Evolutionary conservation across 2,797 vertebrate species (phyloP), one percentile per base, ranked within the genome.

Genomic region (Paguma larvata): DNA sequence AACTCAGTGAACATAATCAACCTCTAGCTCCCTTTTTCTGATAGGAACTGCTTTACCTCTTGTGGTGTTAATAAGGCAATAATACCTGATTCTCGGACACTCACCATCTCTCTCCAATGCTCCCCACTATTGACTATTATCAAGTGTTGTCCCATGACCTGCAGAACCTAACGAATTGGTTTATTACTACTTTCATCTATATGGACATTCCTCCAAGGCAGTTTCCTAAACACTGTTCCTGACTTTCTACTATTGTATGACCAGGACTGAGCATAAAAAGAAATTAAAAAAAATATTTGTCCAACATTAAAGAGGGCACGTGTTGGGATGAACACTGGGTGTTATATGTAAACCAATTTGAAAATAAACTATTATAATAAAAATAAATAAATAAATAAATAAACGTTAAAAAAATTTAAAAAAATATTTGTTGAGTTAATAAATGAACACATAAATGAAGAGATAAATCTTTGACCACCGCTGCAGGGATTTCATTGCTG

Each of bases 381-480:
- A n/a, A n/a, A n/a, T n/a, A n/a, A n/a, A n/a, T n/a, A n/a, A n/a
- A n/a, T n/a, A n/a, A n/a, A n/a, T n/a, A n/a, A n/a, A n/a, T n/a
- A n/a, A n/a, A n/a, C n/a, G n/a, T n/a, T n/a, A n/a, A n/a, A n/a
- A n/a, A n/a, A n/a, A 38, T 38, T 38, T 38, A 67, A 84, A 75
- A 56, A 1, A 80, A 15, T 75, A 48, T 79, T 85, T 85, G 6
- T 34, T 68, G 18, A 94, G 62, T 89, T 25, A 48, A 73, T 73
- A 75, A 73, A 65, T 87, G 27, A 95, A 53, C 92, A 79, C 53
- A 14, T 89, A 95, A 85, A 56, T 21, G 27, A 89, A 30, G 34
- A 12, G 56, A 86, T 88, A 62, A 88, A 34, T 59, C 41, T 21
- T n/a, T 89, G 46, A 30, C 56, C 15, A 38, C 16, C 56, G 25